Percentiles rank a stretch among this genome's conserved stretches.
Evolutionary conservation across 2,797 vertebrate genomes (phyloP).

Genomic region (Distichodus sexfasciatus): DNA sequence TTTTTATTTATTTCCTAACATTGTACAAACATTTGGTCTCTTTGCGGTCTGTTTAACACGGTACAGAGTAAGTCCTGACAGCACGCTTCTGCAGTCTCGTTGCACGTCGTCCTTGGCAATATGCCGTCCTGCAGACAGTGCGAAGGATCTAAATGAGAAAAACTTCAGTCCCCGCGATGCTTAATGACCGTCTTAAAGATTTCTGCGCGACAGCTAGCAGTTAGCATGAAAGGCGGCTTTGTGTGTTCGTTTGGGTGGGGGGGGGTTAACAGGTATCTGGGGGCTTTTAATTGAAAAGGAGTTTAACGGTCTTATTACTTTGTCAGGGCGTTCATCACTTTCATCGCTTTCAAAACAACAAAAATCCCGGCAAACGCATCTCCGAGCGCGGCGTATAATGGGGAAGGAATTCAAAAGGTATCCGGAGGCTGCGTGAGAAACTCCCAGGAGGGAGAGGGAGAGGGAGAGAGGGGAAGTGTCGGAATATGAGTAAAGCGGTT

Average conservation of each 20-base stretch:
- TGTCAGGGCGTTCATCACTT: not conserved
- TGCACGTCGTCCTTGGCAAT: no score
- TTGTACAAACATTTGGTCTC: no score
- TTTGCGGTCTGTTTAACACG: no score
- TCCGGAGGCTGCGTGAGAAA: constrained; percentile 2
- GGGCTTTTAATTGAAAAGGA: constrained; percentile 4
- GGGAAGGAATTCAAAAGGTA: constrained; percentile 7
- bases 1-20: no score
- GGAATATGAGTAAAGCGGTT: not conserved
- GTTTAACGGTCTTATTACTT: not conserved
- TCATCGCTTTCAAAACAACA: not conserved
- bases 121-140: not conserved
- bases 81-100: not conserved
- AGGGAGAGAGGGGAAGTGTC: not conserved
- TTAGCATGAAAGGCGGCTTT: not conserved
- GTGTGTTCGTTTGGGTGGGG: not conserved
- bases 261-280: not conserved
- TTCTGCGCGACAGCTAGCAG: not conserved
- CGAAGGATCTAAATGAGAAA: not conserved
- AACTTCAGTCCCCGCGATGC: not conserved
- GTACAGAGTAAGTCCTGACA: not conserved
- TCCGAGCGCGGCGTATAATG: not conserved
- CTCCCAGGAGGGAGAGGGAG: not conserved
- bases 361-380: not conserved
- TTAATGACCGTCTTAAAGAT: not conserved